Evolutionary conservation across 2,888 invertebrate genomes (phyloP).

Genomic region (Tromatobia lineatoria): DNA sequence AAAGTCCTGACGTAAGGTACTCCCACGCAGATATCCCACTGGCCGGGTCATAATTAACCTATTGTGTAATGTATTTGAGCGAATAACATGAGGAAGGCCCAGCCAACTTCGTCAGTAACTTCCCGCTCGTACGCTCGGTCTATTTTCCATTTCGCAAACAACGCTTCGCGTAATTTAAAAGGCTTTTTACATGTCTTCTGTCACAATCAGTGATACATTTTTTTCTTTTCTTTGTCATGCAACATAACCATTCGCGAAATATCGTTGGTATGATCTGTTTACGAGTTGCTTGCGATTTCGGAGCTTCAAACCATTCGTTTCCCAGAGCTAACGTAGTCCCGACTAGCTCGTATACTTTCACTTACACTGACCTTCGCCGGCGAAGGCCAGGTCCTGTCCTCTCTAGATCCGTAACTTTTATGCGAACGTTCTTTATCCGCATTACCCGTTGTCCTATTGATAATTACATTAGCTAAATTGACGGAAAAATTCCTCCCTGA

Average conservation of each 20-base stretch:
- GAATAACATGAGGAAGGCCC: slow-evolving; percentile 20
- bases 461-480: slow-evolving; percentile 6
- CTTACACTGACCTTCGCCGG: slow-evolving; percentile 70
- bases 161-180: slow-evolving; percentile 4
- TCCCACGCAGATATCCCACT: slow-evolving; percentile 41
- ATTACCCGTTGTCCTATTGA: slow-evolving; percentile 41
- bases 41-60: slow-evolving; percentile 71
- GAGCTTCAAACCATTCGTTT: slow-evolving; percentile 38
- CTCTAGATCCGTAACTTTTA: slow-evolving; percentile 50
- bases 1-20: slow-evolving; percentile 72
- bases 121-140: slow-evolving; percentile 33
- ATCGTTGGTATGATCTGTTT: slow-evolving; percentile 11
- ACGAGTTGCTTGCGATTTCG: slow-evolving; percentile 8
- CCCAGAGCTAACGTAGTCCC: slow-evolving; percentile 26
- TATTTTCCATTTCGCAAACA: slow-evolving; percentile 29
- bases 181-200: slow-evolving; percentile 19
- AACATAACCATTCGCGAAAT: slow-evolving; percentile 38
- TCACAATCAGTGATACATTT: not conserved
- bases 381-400: slow-evolving; percentile 65
- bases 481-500: not conserved
- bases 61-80: slow-evolving; percentile 70
- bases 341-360: slow-evolving; percentile 63
- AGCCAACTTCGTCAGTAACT: slow-evolving; percentile 26
- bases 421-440: slow-evolving; percentile 31
- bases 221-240: not conserved